Conservation (phyloP, 2,888 invertebrate genomes). For the Poecilus cupreus region DNA sequence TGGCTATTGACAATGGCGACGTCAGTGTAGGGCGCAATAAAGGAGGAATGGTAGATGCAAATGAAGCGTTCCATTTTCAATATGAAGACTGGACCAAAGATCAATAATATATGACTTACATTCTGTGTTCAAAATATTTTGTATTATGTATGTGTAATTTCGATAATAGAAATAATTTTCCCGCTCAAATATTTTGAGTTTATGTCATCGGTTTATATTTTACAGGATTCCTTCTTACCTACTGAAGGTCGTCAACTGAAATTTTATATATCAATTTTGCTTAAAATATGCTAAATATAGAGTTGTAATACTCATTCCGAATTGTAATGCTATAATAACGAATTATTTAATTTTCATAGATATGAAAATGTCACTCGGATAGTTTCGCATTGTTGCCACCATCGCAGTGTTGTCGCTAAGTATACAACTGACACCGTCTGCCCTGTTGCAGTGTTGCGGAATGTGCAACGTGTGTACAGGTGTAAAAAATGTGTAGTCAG, state of each 20-base stretch:
- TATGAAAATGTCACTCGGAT: neutral
- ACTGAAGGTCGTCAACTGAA: neutral
- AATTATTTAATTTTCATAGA: neutral
- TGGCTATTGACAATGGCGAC: neutral
- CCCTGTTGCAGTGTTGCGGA: conserved; percentile 62
- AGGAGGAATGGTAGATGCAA: neutral
- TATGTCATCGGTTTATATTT: neutral
- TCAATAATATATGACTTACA: conserved; percentile 38
- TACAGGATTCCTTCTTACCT: neutral
- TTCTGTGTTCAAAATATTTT: too few species aligned
- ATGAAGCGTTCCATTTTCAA: conserved; percentile 50
- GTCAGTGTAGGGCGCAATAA: neutral
- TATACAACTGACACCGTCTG: conserved; percentile 47
- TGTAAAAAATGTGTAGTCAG: conserved; percentile 65
- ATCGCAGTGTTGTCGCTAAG: conserved; percentile 15
- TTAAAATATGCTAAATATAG: too few species aligned
- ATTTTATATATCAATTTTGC: neutral
- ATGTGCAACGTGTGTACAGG: conserved; percentile 69
- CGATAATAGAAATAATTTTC: too few species aligned
- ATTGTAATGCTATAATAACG: neutral
- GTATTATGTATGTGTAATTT: too few species aligned
- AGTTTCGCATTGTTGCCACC: conserved; percentile 22
- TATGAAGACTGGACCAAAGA: conserved; percentile 61
- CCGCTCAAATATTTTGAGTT: neutral
- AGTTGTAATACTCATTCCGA: too few species aligned